Percentiles rank a stretch among this genome's conserved stretches.
Conservation (phyloP, 1,140 invertebrate species). For the Calephelis virginiensis region DNA sequence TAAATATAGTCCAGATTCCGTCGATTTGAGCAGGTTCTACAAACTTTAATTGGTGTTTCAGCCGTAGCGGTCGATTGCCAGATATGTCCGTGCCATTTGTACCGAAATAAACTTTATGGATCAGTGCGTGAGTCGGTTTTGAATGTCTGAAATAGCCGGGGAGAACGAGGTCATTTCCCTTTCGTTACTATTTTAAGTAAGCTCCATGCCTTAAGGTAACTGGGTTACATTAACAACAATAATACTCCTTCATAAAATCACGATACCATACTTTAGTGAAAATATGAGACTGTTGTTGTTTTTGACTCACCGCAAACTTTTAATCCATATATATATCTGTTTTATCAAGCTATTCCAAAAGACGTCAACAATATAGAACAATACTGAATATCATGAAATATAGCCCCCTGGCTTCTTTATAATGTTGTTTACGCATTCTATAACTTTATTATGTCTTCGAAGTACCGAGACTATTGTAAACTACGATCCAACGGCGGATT, state of each 20-base stretch:
- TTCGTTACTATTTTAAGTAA: slow-evolving; percentile 56
- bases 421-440: slow-evolving; percentile 48
- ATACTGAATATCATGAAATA: slow-evolving; percentile 32
- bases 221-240: slow-evolving; percentile 17
- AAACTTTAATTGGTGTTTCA: slow-evolving; percentile 60
- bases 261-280: slow-evolving; percentile 5
- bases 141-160: slow-evolving; percentile 46
- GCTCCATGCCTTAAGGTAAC: slow-evolving; percentile 38
- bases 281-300: slow-evolving; percentile 31
- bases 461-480: slow-evolving; percentile 44
- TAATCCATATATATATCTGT: slow-evolving; percentile 24
- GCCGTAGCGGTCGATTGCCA: slow-evolving; percentile 59
- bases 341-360: slow-evolving; percentile 24
- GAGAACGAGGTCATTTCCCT: slow-evolving; percentile 68
- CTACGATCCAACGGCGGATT: slow-evolving; percentile 1
- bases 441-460: slow-evolving; percentile 35
- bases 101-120: slow-evolving; percentile 69
- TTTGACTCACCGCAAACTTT: slow-evolving; percentile 31
- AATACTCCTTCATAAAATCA: background rate
- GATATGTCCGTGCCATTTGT: slow-evolving; percentile 49
- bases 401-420: slow-evolving; percentile 36
- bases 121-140: slow-evolving; percentile 62
- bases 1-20: slow-evolving; percentile 47
- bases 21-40: slow-evolving; percentile 49
- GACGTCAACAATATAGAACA: slow-evolving; percentile 26